Evolutionary conservation across 2,888 invertebrate species (phyloP).

Genomic region (Tryphoninae sp.): DNA sequence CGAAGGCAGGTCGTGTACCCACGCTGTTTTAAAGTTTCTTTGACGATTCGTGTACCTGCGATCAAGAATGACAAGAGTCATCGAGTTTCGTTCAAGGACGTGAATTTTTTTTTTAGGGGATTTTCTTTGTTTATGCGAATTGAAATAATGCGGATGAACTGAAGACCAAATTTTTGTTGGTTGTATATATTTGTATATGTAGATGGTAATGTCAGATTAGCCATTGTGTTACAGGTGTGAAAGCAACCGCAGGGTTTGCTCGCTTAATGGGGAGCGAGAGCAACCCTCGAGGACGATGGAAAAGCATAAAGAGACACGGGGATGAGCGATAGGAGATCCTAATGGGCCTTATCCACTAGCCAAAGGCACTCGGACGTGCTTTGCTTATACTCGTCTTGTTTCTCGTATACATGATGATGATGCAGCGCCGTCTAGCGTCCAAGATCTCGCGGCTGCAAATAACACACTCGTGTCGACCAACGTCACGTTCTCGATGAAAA

Average conservation of each 20-base stretch:
- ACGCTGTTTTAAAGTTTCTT: constrained; percentile 31
- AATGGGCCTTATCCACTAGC: constrained; percentile 60
- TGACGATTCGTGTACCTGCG: constrained; percentile 20
- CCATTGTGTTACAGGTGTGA: constrained; percentile 10
- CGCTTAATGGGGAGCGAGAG: constrained; percentile 45
- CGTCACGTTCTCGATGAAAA: not conserved
- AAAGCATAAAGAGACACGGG: constrained; percentile 23
- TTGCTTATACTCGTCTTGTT: not conserved
- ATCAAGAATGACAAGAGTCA: not conserved
- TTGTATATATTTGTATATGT: not conserved
- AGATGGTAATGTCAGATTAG: not conserved
- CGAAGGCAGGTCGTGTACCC: constrained; percentile 2
- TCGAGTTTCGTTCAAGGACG: not conserved
- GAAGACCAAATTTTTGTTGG: not conserved
- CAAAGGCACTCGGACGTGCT: constrained; percentile 32
- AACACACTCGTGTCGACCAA: not conserved
- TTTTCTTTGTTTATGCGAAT: too few relatives aligned
- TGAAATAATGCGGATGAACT: too few relatives aligned
- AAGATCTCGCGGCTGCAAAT: constrained; percentile 20
- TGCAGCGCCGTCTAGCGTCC: not conserved
- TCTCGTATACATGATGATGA: not conserved
- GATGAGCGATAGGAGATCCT: constrained; percentile 58
- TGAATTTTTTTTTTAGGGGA: too few relatives aligned
- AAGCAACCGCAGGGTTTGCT: constrained; percentile 14
- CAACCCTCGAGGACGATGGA: constrained; percentile 37